phyloP scores from a whole-genome alignment of 1,140 invertebrate genomes.

The Pararge aegeria region DNA sequence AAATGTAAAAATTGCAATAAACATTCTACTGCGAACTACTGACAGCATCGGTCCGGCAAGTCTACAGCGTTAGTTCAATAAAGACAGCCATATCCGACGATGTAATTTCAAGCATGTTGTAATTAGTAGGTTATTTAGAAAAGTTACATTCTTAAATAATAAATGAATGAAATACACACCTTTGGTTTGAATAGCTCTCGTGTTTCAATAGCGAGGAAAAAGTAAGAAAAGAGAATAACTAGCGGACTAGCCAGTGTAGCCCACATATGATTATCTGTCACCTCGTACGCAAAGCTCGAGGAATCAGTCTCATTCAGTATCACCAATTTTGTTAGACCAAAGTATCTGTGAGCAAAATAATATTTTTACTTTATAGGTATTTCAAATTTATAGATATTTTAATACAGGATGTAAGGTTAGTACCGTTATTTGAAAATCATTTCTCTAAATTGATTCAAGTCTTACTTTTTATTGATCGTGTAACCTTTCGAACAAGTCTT shows the following conservation, averaged over 20 bases:
- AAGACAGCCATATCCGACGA: slow-evolving; percentile 24
- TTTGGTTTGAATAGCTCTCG: slow-evolving; percentile 84
- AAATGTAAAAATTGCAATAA: slow-evolving; percentile 26
- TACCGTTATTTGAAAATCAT: no score
- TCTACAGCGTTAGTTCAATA: slow-evolving; percentile 28
- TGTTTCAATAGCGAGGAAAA: slow-evolving; percentile 85
- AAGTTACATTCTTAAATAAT: slow-evolving; percentile 1
- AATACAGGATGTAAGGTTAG: no score
- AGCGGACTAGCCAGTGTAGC: slow-evolving; percentile 63
- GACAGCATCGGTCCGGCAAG: slow-evolving; percentile 19
- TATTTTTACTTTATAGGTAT: no score
- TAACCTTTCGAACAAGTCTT: no score
- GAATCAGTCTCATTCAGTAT: slow-evolving; percentile 73
- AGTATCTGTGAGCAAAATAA: slow-evolving; percentile 80
- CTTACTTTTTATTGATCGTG: no score
- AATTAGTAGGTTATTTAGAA: slow-evolving; percentile 28
- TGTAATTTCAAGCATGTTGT: slow-evolving; percentile 21
- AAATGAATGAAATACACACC: slow-evolving; percentile 78
- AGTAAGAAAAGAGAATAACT: slow-evolving; percentile 87
- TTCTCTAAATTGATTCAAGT: no score
- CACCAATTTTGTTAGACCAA: slow-evolving; percentile 83
- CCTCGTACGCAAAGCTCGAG: slow-evolving; percentile 53
- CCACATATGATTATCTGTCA: slow-evolving; percentile 60
- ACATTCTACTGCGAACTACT: slow-evolving; percentile 24
- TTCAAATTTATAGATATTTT: no score